A percentile compares a stretch with the other conserved stretches of the same genome.
These are phyloP conservation scores for Turnix velox DNA, from an alignment of 2,113 vertebrate genomes.

Conservation along the genomic window DNA sequence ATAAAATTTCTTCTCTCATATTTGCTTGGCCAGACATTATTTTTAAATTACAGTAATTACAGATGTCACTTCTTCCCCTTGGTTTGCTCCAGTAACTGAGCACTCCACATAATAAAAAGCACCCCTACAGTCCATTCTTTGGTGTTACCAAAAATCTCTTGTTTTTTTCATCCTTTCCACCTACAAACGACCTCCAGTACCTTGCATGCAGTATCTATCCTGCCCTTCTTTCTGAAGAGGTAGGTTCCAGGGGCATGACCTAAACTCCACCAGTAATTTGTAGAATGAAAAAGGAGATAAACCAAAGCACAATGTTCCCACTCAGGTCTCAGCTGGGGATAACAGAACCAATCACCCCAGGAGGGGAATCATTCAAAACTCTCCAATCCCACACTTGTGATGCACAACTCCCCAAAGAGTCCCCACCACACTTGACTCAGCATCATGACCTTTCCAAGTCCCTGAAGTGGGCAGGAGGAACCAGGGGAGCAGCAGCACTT, in stretches of 20 bases:
- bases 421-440: accelerated
- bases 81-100: background rate
- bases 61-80: background rate
- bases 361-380: accelerated
- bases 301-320: background rate
- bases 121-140: background rate
- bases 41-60: accelerated
- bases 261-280: background rate
- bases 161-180: background rate
- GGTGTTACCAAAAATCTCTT: background rate
- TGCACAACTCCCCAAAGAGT: background rate
- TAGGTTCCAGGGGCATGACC: background rate
- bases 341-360: background rate
- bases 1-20: background rate
- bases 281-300: background rate
- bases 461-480: background rate
- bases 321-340: too few species aligned
- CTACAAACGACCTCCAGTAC: background rate
- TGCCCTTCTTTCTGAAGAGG: background rate
- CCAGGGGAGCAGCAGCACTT: background rate
- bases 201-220: background rate
- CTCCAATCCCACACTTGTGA: accelerated
- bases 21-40: background rate
- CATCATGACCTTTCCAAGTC: accelerated
- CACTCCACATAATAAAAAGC: accelerated